These are phyloP conservation scores for Cryptocephalus primarius DNA, from an alignment of 2,888 invertebrate genomes.

Conservation along the genomic window DNA sequence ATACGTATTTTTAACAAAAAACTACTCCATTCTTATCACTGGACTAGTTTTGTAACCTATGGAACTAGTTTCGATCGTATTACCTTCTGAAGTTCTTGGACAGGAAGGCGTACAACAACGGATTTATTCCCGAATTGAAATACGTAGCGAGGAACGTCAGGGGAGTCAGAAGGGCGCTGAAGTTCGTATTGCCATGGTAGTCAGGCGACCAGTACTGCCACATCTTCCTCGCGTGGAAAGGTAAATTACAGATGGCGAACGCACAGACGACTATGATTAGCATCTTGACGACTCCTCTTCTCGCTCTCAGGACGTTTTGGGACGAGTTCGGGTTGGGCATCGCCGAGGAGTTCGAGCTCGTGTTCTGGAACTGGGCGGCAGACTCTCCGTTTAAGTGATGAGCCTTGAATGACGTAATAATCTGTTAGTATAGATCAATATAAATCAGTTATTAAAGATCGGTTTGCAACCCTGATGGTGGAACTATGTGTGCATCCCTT, in stretches of 20 bases:
- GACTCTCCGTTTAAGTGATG: constrained; percentile 14
- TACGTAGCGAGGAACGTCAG: constrained; percentile 80
- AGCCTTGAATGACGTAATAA: too few species aligned
- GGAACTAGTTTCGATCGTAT: constrained; percentile 5
- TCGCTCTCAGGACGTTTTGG: constrained; percentile 65
- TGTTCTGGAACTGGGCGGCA: constrained; percentile 16
- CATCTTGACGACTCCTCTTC: constrained; percentile 80
- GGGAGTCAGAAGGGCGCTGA: constrained; percentile 70
- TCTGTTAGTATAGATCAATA: too few species aligned
- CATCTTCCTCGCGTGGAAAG: constrained; percentile 79
- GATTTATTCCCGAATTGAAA: constrained; percentile 84
- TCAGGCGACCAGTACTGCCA: constrained; percentile 65
- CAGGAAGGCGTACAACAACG: constrained; percentile 80
- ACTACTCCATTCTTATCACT: too few species aligned
- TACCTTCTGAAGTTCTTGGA: constrained; percentile 48
- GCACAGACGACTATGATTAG: constrained; percentile 79
- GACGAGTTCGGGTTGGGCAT: constrained; percentile 53
- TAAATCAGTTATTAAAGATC: too few species aligned
- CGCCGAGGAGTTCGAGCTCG: constrained; percentile 15
- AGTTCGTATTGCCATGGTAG: constrained; percentile 55
- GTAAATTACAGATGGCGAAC: constrained; percentile 82
- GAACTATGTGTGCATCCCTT: too few species aligned
- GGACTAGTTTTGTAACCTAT: too few species aligned
- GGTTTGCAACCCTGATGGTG: too few species aligned
- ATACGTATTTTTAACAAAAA: too few species aligned